Evolutionary conservation across 2,797 vertebrate species (phyloP).

Genomic region (Parauchenoglanis punctatus): DNA sequence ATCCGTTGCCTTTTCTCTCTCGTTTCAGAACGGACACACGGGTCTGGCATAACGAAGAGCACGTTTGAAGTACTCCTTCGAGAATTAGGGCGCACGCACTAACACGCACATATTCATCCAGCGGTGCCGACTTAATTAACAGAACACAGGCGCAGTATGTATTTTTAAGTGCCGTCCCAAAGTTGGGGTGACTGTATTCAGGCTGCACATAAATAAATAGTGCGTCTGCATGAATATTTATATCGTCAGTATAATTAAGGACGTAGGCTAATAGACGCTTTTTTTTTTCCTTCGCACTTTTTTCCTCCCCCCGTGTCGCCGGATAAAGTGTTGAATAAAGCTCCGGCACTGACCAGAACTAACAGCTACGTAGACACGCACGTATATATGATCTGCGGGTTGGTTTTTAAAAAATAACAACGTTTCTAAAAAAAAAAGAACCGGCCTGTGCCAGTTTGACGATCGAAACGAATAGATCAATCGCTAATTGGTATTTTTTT

Average conservation of each 20-base stretch:
- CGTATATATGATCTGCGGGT: background rate
- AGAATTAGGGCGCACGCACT: constrained; percentile 67
- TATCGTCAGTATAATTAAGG: constrained; percentile 81
- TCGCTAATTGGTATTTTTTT: too few species aligned
- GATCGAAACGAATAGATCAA: background rate
- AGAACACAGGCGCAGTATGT: constrained; percentile 73
- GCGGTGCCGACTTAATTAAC: constrained; percentile 75
- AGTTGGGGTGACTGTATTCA: constrained; percentile 69
- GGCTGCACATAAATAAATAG: constrained; percentile 76
- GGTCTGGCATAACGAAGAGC: constrained; percentile 80
- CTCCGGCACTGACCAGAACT: constrained; percentile 64
- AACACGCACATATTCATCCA: constrained; percentile 50
- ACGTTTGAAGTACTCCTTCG: constrained; percentile 81
- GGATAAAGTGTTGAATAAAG: constrained; percentile 73
- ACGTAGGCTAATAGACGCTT: constrained; percentile 78
- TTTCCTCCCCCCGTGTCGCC: constrained; percentile 65
- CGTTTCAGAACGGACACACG: constrained; percentile 69
- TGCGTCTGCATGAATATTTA: constrained; percentile 80
- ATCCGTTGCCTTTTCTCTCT: constrained; percentile 7
- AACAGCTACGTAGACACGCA: background rate
- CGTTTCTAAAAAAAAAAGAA: background rate
- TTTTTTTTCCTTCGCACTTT: constrained; percentile 59
- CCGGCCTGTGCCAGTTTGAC: background rate
- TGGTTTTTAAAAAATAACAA: background rate
- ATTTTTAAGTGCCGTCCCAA: constrained; percentile 74